These are phyloP conservation scores for Sparidentex hasta DNA, from an alignment of 2,797 vertebrate species.

Conservation along the genomic window DNA sequence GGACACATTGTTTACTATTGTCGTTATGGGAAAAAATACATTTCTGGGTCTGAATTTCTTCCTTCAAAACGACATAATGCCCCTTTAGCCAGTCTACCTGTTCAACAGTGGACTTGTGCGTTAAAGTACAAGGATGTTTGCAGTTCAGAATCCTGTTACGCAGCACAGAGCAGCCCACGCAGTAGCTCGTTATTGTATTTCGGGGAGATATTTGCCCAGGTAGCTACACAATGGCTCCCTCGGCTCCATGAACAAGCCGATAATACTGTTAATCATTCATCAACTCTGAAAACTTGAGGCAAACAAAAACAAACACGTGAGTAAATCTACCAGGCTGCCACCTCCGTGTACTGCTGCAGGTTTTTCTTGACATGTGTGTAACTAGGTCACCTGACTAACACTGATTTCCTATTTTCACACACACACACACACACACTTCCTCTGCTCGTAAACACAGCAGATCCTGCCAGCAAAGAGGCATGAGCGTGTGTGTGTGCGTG, in stretches of 20 bases:
- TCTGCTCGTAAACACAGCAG: conserved; percentile 15
- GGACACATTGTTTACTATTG: no score
- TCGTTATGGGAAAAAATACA: no score
- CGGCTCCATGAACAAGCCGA: conserved; percentile 23
- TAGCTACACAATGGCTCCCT: conserved; percentile 15
- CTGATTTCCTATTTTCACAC: conserved; percentile 17
- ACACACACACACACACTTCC: conserved; percentile 6
- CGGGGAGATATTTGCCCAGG: conserved; percentile 34
- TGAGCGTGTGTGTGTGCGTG: neutral
- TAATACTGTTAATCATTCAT: conserved; percentile 62
- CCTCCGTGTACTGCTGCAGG: neutral
- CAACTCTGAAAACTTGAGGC: conserved; percentile 18
- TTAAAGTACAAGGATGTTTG: conserved; percentile 12
- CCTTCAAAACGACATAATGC: no score
- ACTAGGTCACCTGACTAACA: conserved; percentile 40
- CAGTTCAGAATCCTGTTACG: conserved; percentile 10
- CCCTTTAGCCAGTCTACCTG: neutral
- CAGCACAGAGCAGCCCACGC: neutral
- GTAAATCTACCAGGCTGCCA: neutral
- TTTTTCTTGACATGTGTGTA: conserved; percentile 32
- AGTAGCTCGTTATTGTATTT: conserved; percentile 13
- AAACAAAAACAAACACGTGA: conserved; percentile 2
- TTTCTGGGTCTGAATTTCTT: no score
- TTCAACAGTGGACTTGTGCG: neutral
- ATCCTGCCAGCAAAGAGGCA: conserved; percentile 15